Percentiles rank a stretch among this genome's conserved stretches.
These are phyloP conservation scores for Sebastes kiyomatsui DNA, from an alignment of 2,797 vertebrate genomes.

Conservation along the genomic window DNA sequence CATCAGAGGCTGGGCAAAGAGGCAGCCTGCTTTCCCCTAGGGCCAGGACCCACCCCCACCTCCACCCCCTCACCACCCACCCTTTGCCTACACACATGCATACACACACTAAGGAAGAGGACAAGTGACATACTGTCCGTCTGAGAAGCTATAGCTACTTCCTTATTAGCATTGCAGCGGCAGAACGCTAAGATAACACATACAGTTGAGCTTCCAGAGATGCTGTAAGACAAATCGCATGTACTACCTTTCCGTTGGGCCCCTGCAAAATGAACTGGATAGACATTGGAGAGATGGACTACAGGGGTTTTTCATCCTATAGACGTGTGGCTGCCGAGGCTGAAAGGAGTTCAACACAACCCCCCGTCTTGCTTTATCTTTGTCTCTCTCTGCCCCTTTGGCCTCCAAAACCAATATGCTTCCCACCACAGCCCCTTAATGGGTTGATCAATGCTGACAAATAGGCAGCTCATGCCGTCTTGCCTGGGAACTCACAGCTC, in stretches of 20 bases:
- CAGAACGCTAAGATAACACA: slow-evolving; percentile 61
- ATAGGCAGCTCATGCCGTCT: slow-evolving; percentile 83
- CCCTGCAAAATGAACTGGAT: slow-evolving; percentile 64
- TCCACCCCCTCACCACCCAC: slow-evolving; percentile 50
- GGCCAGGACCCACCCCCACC: slow-evolving; percentile 65
- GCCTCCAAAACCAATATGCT: slow-evolving; percentile 85
- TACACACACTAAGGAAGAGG: slow-evolving; percentile 41
- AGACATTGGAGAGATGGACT: slow-evolving; percentile 58
- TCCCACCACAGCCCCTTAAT: slow-evolving; percentile 84
- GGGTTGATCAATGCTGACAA: slow-evolving; percentile 88
- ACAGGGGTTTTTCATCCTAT: slow-evolving; percentile 63
- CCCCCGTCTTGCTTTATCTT: slow-evolving; percentile 77
- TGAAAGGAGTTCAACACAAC: slow-evolving; percentile 69
- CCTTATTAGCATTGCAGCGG: slow-evolving; percentile 48
- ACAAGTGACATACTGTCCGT: slow-evolving; percentile 61
- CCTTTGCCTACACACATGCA: slow-evolving; percentile 29
- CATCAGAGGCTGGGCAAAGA: slow-evolving; percentile 83
- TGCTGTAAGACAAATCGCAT: slow-evolving; percentile 72
- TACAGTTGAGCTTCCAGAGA: slow-evolving; percentile 64
- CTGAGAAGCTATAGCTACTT: slow-evolving; percentile 47
- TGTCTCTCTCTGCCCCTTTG: slow-evolving; percentile 81
- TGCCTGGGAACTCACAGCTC: slow-evolving; percentile 77
- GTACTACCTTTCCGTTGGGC: slow-evolving; percentile 54
- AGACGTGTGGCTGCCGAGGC: slow-evolving; percentile 62
- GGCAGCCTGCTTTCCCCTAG: slow-evolving; percentile 72